Base-by-base conservation (phyloP, 1,140 invertebrate species). In the Conus betulinus region DNA sequence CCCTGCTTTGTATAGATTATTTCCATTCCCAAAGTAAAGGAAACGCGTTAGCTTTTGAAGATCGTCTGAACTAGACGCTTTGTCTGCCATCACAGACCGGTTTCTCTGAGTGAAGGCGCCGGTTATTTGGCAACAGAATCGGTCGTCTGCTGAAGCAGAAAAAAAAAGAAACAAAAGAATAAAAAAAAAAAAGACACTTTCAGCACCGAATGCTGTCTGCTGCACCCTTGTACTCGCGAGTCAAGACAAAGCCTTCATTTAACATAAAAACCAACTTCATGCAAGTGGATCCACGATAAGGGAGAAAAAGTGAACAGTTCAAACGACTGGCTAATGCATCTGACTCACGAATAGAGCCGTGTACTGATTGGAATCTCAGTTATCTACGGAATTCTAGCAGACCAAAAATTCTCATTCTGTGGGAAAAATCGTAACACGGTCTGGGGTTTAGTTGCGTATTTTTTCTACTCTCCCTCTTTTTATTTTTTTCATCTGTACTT, bases 21-120 rank as follows among this genome's bases (percentile, higher is more conserved):
- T 87, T 39, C 91, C 90, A 57, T 88, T 91, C 23, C 90, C 90
- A 25, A 90, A 81, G 53, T 60, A 67, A 67, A 92, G 79, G 84
- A 91, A 91, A 60, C 91, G 85, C 74, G 78, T 82, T 39, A 88
- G 84, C 55, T 87, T 89, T n/a, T 87, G 84, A 51, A 91, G 67
- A 87, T 89, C 89, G 55, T 84, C 71, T 23, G 76, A 52, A 51
- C 10, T 78, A 11, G 74, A 23, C 25, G 15, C 39, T 6, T 8
- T 53, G 74, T 74, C 74, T 87, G 85, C 85, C 85, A 87, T 87
- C 71, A 23, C 74, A 74, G 53, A 57, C 85, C n/a, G 85, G 25
- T 78, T 52, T 81, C 79, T 81, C 13, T 2, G 23, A 53, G 39
- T 52, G 20, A 52, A 81, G 27, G 79, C n/a, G 51, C 79, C 79